These are phyloP conservation scores for Hypotaenidia philippensis DNA, from an alignment of 2,797 vertebrate species.

Conservation along the genomic window DNA sequence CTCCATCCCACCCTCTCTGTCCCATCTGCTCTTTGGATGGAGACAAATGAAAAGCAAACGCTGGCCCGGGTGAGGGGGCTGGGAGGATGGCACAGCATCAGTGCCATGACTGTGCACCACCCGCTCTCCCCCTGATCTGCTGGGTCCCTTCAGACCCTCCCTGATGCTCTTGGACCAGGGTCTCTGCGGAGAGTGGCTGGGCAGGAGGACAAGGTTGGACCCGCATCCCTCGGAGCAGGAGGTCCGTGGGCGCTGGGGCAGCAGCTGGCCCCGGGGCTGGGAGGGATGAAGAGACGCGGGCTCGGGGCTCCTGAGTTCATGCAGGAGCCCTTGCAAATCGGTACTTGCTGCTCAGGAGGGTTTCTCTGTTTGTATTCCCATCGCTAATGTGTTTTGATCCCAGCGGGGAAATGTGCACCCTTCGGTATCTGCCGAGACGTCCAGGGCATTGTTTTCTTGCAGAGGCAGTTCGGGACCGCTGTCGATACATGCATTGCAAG, in stretches of 20 bases:
- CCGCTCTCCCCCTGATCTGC: background rate
- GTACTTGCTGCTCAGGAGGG: background rate
- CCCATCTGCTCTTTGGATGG: background rate
- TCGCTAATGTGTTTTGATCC: conserved; percentile 4
- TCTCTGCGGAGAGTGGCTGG: fast-evolving
- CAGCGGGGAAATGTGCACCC: background rate
- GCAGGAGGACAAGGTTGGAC: background rate
- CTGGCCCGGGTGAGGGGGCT: fast-evolving
- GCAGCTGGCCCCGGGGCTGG: background rate
- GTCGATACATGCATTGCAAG: conserved; percentile 2
- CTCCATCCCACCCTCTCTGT: background rate
- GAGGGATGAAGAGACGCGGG: background rate
- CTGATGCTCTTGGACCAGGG: fast-evolving
- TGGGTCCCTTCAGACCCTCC: background rate
- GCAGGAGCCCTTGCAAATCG: background rate
- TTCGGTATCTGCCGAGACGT: background rate
- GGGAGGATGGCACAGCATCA: fast-evolving
- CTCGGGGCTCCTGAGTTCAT: background rate
- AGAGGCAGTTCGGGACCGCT: background rate
- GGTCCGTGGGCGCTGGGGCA: background rate
- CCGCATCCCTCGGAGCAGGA: fast-evolving
- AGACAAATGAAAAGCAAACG: background rate
- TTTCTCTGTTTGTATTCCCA: background rate
- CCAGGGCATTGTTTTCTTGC: background rate
- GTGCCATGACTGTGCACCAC: fast-evolving